Base-by-base conservation (phyloP, 2,113 vertebrate genomes). In the Vombatus ursinus region DNA sequence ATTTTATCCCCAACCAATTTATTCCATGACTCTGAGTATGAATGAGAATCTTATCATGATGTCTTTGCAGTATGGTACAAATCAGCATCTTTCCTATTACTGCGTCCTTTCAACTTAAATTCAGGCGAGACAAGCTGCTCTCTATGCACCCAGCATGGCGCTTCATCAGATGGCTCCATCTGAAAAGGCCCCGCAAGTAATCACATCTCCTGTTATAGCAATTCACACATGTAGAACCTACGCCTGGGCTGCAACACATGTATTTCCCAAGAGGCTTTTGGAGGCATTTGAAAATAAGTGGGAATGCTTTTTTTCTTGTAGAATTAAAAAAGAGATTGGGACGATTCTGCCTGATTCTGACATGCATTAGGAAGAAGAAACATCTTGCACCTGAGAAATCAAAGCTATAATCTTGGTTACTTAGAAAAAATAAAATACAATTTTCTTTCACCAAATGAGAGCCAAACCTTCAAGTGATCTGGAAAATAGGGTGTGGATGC, bases 261-360 rank as follows among this genome's bases (percentile, higher is more conserved):
- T 96, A 96, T 97, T 97, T 96, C 97, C 96, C 94, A 54, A 77
- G 96, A 57, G 93, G 52, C 50, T 93, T 91, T 93, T 50, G 61
- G 48, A 77, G 92, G 84, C 57, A 53, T 92, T 77, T 89, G 89
- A 91, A 54, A 95, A 93, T 92, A 91, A 44, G 19, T 90, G 89
- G 37, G 11, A 77, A 93, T 91, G 49, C 48, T 93, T 95, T 96
- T 89, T n/a, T 92, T 61, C 26, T 96, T 90, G n/a, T 68, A 61
- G 68, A 51, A 49, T 48, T 61, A 93, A 91, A 93, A 48, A 61
- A 92, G 89, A 92, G 44, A 52, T 94, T 77, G 50, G 61, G 91
- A 53, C 3, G 52, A 94, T 92, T 96, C 77, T 95, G 89, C 26
- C 47, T 16, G 49, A 90, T 61, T 92, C 44, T 94, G 93, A 96